These are phyloP conservation scores for Staurois parvus DNA, from an alignment of 2,797 vertebrate genomes.

Conservation along the genomic window DNA sequence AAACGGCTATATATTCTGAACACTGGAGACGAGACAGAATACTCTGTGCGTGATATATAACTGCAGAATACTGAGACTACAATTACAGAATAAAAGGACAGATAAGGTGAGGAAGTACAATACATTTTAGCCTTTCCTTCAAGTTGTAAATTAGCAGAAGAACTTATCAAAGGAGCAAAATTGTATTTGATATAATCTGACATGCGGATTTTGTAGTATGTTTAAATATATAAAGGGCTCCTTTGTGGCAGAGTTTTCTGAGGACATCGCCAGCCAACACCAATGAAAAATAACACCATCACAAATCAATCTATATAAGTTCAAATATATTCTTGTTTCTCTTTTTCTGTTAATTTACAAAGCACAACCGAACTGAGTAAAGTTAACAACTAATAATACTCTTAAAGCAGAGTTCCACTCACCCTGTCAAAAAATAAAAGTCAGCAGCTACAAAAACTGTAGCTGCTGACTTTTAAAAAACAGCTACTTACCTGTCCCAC, in stretches of 20 bases:
- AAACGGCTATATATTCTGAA: constrained; percentile 2
- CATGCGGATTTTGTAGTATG: background rate
- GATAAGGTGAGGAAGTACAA: constrained; percentile 27
- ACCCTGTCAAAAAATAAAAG: too few relatives aligned
- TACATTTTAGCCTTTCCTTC: constrained; percentile 4
- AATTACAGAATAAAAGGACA: constrained; percentile 22
- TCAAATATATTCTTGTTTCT: too few relatives aligned
- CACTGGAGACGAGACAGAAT: constrained; percentile 16
- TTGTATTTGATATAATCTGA: background rate
- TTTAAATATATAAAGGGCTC: background rate
- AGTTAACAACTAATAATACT: too few relatives aligned
- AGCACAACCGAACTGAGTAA: too few relatives aligned
- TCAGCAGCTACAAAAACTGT: too few relatives aligned
- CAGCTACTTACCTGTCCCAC: too few relatives aligned
- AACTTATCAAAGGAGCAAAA: constrained; percentile 5
- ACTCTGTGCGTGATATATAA: constrained; percentile 18
- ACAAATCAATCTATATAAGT: background rate
- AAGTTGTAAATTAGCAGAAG: background rate
- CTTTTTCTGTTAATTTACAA: too few relatives aligned
- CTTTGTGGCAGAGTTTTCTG: background rate
- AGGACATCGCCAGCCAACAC: too few relatives aligned
- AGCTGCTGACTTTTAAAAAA: too few relatives aligned
- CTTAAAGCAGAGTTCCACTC: too few relatives aligned
- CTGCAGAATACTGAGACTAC: constrained; percentile 20
- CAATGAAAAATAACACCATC: background rate